A percentile compares a stretch with the other conserved stretches of the same genome.
Evolutionary conservation across 2,888 invertebrate species (phyloP).

Genomic region (Bruchidius siliquastri): DNA sequence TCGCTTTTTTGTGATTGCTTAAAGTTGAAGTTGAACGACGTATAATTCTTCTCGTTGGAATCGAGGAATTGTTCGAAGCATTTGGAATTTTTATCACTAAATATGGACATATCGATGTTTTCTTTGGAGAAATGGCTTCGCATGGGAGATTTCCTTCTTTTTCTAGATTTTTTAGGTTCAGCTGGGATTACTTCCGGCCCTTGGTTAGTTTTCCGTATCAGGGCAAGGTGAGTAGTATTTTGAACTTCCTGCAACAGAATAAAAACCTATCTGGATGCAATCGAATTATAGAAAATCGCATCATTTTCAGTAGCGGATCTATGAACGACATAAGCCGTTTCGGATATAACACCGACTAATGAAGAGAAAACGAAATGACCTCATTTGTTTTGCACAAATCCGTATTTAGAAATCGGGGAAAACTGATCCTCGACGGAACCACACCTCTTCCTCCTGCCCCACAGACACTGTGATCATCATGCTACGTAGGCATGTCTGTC

Average conservation of each 20-base stretch:
- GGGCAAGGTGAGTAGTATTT: conserved; percentile 32
- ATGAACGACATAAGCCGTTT: no score
- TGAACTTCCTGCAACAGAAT: conserved; percentile 27
- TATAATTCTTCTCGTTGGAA: conserved; percentile 29
- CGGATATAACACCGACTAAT: no score
- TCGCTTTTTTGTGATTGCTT: neutral
- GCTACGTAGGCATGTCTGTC: no score
- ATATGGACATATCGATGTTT: conserved; percentile 22
- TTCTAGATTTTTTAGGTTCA: conserved; percentile 10
- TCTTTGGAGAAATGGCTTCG: conserved; percentile 16
- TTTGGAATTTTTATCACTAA: conserved; percentile 29
- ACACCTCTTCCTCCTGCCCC: no score
- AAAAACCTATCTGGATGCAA: no score
- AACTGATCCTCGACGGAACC: no score
- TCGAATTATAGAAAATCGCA: no score
- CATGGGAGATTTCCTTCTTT: conserved; percentile 7
- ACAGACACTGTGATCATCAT: no score
- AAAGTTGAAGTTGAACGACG: conserved; percentile 24
- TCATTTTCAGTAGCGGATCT: no score
- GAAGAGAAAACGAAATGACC: no score
- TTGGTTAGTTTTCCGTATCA: conserved; percentile 30
- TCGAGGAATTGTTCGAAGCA: conserved; percentile 32
- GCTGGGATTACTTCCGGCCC: conserved; percentile 32
- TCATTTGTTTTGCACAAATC: no score
- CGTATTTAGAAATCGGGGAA: no score